Evolutionary conservation across 2,888 invertebrate species (phyloP), one percentile per base, ranked within the genome.

Genomic region (Vanessa cardui): DNA sequence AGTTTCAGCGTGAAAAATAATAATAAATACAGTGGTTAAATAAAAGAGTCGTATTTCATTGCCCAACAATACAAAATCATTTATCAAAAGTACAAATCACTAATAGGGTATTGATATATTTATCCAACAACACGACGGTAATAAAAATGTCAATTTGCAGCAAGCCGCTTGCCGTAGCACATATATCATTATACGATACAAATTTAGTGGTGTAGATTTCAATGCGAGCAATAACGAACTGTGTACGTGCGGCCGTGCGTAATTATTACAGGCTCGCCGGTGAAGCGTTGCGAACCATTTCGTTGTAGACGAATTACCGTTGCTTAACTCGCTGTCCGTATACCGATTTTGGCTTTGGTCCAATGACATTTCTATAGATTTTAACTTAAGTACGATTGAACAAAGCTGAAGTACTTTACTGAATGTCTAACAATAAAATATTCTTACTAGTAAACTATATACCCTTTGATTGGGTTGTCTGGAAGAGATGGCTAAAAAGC

Each of bases 231-330:
- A 65, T 67, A 56, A 66, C 20, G 60, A 58, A n/a, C n/a, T 15
- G n/a, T n/a, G 54, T 54, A 33, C 39, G 50, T 50, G 54, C 33
- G 56, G 47, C 65, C 66, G 72, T 67, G 66, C 66, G 70, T 70
- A 73, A 75, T 76, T 73, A 77, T 72, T 72, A 68, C 74, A 66
- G 73, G 73, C 59, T 75, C 73, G 59, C 52, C 74, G 73, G 75
- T 81, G 77, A 77, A 84, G 81, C 83, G 84, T 82, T 79, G 78
- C 82, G 75, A 78, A 76, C 80, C 76, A 82, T 80, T 83, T 78
- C 79, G 74, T 75, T 78, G 77, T 76, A 77, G 74, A 75, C 75
- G 69, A 73, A 74, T 77, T 80, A 80, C 80, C 76, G 83, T 87
- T 88, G 80, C 85, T 70, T 78, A 85, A 85, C 77, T 44, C 65